Percentiles rank a stretch among this genome's conserved stretches.
Evolutionary conservation across 2,113 vertebrate species (phyloP).

Genomic region (Alosa alosa): DNA sequence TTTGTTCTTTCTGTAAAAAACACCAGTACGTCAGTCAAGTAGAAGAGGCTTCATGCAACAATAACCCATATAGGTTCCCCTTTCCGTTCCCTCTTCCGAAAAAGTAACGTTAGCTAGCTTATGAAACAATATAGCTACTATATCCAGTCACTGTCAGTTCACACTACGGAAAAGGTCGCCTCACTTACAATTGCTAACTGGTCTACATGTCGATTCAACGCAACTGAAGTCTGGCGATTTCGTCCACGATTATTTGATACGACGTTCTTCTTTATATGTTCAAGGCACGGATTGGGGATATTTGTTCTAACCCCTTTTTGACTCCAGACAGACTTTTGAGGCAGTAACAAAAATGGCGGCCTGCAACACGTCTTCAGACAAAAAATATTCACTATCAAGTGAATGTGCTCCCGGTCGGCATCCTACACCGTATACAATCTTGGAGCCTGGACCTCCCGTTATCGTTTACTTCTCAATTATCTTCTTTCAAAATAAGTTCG

Average conservation of each 20-base stretch:
- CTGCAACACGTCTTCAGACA: constrained; percentile 74
- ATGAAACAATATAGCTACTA: constrained; percentile 43
- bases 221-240: constrained; percentile 3
- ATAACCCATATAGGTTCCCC: constrained; percentile 66
- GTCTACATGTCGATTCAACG: constrained; percentile 55
- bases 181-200: constrained; percentile 43
- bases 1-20: not conserved
- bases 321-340: constrained; percentile 62
- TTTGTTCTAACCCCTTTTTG: constrained; percentile 40
- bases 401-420: constrained; percentile 44
- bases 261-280: not conserved
- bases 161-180: constrained; percentile 55
- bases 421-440: constrained; percentile 31
- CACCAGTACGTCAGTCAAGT: not conserved
- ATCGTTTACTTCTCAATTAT: not conserved
- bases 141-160: constrained; percentile 55
- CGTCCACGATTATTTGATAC: not conserved
- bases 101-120: constrained; percentile 52
- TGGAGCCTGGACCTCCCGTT: not conserved
- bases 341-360: constrained; percentile 75
- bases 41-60: constrained; percentile 24
- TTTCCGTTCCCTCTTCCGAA: constrained; percentile 71
- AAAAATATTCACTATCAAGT: constrained; percentile 46
- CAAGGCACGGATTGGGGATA: not conserved
- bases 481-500: not conserved